Conservation (phyloP, 2,797 vertebrate genomes). For the Clarias laeviceps region DNA sequence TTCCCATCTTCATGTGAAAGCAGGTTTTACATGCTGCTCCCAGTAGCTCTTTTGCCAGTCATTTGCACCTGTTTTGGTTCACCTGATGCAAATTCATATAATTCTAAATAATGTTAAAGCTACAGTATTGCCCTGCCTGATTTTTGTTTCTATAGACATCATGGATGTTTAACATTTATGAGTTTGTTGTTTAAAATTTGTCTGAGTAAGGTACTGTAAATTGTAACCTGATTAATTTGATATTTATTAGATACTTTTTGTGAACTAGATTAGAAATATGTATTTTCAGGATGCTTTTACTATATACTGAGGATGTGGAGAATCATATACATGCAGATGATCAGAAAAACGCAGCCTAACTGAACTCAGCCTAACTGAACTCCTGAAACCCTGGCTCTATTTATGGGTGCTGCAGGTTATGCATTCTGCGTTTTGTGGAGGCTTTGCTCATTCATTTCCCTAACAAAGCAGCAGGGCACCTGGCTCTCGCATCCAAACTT, state of each 20-base stretch:
- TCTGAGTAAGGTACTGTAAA: background rate
- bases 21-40: background rate
- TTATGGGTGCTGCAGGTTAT: constrained; percentile 38
- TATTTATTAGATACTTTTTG: background rate
- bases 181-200: background rate
- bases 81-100: background rate
- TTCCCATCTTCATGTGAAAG: background rate
- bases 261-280: background rate
- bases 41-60: background rate
- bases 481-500: constrained; percentile 85
- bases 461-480: constrained; percentile 89
- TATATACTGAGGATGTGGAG: background rate
- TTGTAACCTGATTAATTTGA: background rate
- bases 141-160: background rate
- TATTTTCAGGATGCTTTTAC: background rate
- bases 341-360: background rate
- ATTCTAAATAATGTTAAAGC: background rate
- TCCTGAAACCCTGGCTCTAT: background rate
- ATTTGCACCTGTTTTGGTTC: constrained; percentile 2
- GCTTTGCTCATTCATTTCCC: constrained; percentile 84
- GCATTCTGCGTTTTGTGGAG: constrained; percentile 69
- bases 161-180: background rate
- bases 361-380: constrained; percentile 1
- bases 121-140: background rate
- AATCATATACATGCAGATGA: background rate